Evolutionary conservation across 2,888 invertebrate species (phyloP).

Genomic region (Hartigia nigra): DNA sequence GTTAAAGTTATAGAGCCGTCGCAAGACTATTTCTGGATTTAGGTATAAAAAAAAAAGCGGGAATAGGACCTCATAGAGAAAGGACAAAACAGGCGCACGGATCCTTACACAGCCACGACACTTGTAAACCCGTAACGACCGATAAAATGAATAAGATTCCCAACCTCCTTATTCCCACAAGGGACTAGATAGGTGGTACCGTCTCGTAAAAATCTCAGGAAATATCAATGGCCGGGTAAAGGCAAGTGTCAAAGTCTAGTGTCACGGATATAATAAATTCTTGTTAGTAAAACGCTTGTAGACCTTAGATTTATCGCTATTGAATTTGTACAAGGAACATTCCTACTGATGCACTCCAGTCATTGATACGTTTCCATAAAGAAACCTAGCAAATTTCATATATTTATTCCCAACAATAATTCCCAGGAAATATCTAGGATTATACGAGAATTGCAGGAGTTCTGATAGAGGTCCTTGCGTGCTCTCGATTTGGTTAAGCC

Average conservation of each 20-base stretch:
- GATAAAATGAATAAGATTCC: neutral
- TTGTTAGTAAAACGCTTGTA: neutral
- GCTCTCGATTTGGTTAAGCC: constrained; percentile 43
- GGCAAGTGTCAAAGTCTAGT: neutral
- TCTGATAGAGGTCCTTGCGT: constrained; percentile 1
- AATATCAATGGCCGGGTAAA: neutral
- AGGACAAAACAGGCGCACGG: neutral
- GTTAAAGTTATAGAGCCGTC: neutral
- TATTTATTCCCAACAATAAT: neutral
- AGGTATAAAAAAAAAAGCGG: neutral
- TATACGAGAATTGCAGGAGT: constrained; percentile 22
- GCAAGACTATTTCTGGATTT: neutral
- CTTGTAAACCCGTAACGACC: neutral
- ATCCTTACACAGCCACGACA: neutral
- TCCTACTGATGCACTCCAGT: neutral
- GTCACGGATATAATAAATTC: neutral
- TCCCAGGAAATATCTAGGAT: constrained; percentile 3
- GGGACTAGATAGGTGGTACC: neutral
- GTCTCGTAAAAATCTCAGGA: neutral
- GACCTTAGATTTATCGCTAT: neutral
- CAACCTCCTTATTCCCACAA: neutral
- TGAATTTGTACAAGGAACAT: neutral
- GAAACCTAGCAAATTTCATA: neutral
- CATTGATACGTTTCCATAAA: neutral
- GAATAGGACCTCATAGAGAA: neutral